These are phyloP conservation scores for Dipodomys stephensi DNA, from an alignment of 2,113 vertebrate genomes.

Conservation along the genomic window DNA sequence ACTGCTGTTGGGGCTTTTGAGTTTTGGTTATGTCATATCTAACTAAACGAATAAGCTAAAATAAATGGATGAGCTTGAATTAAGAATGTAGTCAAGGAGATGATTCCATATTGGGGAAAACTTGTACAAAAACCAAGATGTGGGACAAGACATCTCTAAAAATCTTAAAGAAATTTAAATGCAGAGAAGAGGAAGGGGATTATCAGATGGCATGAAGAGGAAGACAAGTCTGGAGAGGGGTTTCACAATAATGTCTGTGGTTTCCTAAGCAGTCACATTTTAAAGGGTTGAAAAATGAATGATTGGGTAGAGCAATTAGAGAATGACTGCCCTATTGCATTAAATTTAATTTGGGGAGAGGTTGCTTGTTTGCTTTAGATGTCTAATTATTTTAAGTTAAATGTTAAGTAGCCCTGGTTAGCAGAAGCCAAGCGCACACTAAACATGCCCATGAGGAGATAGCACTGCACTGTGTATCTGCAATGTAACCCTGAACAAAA, in stretches of 20 bases:
- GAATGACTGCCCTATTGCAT: neutral
- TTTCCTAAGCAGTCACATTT: neutral
- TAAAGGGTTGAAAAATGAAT: neutral
- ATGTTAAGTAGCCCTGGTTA: neutral
- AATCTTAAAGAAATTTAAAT: neutral
- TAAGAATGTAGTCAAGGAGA: neutral
- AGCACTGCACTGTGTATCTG: neutral
- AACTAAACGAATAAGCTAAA: neutral
- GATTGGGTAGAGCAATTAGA: neutral
- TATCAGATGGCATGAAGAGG: neutral
- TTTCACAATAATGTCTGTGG: neutral
- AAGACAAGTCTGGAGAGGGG: neutral
- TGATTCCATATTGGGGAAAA: neutral
- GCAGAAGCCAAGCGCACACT: neutral
- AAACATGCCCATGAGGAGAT: neutral
- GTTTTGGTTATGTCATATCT: neutral
- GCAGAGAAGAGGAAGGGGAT: neutral
- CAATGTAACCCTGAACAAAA: neutral
- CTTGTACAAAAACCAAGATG: neutral
- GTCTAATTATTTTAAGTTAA: conserved; percentile 18
- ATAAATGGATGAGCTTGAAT: neutral
- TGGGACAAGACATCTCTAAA: neutral
- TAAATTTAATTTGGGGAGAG: neutral
- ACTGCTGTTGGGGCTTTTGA: neutral
- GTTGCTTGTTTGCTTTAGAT: neutral